These are phyloP conservation scores for Drosophila parabipectinata DNA, from an alignment of 1,140 invertebrate species.

Conservation along the genomic window DNA sequence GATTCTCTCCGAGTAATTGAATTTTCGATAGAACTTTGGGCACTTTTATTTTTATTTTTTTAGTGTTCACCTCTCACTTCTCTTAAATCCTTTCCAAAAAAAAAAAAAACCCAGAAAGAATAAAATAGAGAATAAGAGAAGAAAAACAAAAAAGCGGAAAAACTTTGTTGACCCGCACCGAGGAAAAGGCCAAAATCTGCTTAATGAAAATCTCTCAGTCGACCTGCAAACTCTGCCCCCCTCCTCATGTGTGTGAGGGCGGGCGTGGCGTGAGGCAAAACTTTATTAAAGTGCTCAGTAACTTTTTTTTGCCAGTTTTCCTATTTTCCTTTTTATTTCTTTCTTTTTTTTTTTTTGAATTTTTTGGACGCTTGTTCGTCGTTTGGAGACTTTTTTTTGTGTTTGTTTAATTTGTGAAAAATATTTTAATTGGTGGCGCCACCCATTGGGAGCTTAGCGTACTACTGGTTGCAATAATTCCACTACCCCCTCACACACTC, in stretches of 20 bases:
- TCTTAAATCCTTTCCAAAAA: not conserved
- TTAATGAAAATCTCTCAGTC: conserved; percentile 30
- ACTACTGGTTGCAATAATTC: conserved; percentile 1
- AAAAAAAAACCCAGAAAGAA: conserved; percentile 14
- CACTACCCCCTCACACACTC: not conserved
- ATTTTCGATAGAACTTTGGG: conserved; percentile 24
- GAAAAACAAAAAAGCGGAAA: conserved; percentile 33
- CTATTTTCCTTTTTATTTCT: not conserved
- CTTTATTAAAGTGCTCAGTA: conserved; percentile 32
- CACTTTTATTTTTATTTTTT: not conserved
- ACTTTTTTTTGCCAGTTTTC: conserved; percentile 13
- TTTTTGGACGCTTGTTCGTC: conserved; percentile 3
- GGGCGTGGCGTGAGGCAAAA: conserved; percentile 1
- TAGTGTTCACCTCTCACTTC: conserved; percentile 2
- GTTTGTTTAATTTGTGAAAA: conserved; percentile 52
- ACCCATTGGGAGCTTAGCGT: conserved; percentile 67
- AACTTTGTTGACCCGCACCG: conserved; percentile 49
- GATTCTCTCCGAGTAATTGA: conserved; percentile 21
- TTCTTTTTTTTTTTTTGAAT: conserved; percentile 17
- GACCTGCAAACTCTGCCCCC: not conserved
- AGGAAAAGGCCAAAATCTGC: conserved; percentile 50
- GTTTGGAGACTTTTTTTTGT: conserved; percentile 35
- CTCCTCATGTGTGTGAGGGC: conserved; percentile 11
- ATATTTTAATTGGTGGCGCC: conserved; percentile 56
- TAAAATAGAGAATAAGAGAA: conserved; percentile 12